Evolutionary conservation across 2,113 vertebrate species (phyloP), one percentile per base, ranked within the genome.

Genomic region (Microtus montanus): DNA sequence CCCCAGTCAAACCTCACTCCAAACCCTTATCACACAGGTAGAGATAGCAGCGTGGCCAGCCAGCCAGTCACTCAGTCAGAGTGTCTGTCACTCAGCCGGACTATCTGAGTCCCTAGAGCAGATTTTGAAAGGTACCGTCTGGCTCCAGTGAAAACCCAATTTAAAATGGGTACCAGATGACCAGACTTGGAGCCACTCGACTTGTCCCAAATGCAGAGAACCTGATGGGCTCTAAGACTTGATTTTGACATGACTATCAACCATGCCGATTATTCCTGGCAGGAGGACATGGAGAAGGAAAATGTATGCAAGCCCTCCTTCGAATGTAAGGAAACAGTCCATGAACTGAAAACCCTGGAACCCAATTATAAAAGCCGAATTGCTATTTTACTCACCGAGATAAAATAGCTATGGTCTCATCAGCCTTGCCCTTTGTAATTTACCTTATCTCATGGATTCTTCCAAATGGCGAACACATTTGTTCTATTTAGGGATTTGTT

Each of bases 321-420:
- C 94, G 58, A 86, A 93, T 63, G 73, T 83, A 92, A 95, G 96
- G 95, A 96, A 91, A 47, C 82, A 96, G 93, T 93, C 87, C 47
- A 90, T 92, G 94, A 94, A 91, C 92, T 44, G 63, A 94, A 95
- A 92, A 83, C 83, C 95, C 89, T 74, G 44, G 64, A 71, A 96
- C 91, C 93, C 89, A 97, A 94, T 97, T 97, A 97, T 88, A 96
- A 95, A 94, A 70, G 58, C 74, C 93, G 95, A 96, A 97, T 98
- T 97, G 85, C 90, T 95, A 35, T 94, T 97, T 96, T 89, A 90
- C 90, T 96, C 86, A 54, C 68, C 11, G 82, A 95, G 64, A 96
- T 93, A 92, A 97, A 73, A 92, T 92, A 92, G 95, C 92, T 79
- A 38, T 28, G n/a, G 73, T 64, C 90, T 97, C 93, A 96, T 96